Evolutionary conservation across 2,797 vertebrate species (phyloP).

Genomic region (Cyclura pinguis): DNA sequence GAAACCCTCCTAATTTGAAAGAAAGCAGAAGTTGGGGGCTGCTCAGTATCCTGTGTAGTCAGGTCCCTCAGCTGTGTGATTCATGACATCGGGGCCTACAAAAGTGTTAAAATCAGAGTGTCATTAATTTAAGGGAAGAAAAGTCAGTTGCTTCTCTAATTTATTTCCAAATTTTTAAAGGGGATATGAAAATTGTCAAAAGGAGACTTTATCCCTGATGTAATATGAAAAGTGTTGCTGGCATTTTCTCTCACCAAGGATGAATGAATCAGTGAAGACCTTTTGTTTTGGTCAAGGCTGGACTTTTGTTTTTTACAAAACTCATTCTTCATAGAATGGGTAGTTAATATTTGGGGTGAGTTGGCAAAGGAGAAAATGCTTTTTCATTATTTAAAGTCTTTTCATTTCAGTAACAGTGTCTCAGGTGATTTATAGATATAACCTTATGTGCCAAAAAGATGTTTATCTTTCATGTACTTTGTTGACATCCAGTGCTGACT

Average conservation of each 20-base stretch:
- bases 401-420: conserved; percentile 2
- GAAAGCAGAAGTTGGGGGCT: neutral
- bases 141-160: neutral
- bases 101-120: neutral
- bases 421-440: conserved; percentile 20
- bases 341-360: neutral
- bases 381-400: conserved; percentile 11
- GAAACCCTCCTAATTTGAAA: neutral
- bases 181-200: neutral
- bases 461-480: neutral
- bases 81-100: neutral
- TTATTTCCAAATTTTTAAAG: neutral
- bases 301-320: neutral
- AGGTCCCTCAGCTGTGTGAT: neutral
- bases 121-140: neutral
- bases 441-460: conserved; percentile 3
- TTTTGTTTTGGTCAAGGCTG: conserved; percentile 1
- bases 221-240: neutral
- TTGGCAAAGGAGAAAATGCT: neutral
- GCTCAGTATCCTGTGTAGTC: neutral
- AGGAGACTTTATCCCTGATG: neutral
- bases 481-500: conserved; percentile 1
- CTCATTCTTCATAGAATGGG: neutral
- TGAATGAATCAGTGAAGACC: no score
- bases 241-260: neutral